Evolutionary conservation across 2,797 vertebrate genomes (phyloP), one percentile per base, ranked within the genome.

Genomic region (Rhinichthys osculus): DNA sequence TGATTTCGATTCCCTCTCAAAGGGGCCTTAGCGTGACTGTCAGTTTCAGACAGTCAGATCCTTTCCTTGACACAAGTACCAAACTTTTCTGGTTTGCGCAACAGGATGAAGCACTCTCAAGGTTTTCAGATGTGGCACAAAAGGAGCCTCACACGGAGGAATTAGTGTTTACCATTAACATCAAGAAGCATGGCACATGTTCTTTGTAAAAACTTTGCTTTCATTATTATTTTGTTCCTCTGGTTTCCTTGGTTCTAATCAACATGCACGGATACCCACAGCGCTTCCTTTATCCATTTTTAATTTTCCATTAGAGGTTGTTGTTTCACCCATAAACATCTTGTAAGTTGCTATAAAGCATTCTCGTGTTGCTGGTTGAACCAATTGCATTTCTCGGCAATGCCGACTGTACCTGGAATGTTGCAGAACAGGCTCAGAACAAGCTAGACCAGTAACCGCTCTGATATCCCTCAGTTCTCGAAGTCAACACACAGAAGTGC

Each of bases 91-190:
- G 82, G 73, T 78, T 84, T 69, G 47, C 11, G 5, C 47, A 77
- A 69, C 82, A 84, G 73, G 47, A 78, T 69, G 73, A 76, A 69
- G 35, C 59, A 66, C 33, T 69, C 33, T 30, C 33, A 67, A 69
- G 73, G n/a, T 69, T 84, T 76, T 78, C 50, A 84, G 47, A 84
- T 84, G 83, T 78, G 73, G 62, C 73, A 54, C 44, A 70, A 57
- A 69, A 54, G 40, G 21, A 76, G 35, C 67, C 76, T 52, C 83
- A 78, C 52, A 70, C 0, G 6, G 66, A 79, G 66, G 66, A 79
- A 85, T 47, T 5, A 35, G 64, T 62, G 38, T 78, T 79, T 62
- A 79, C 66, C 47, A 78, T 44, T 44, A 78, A 84, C 83, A 78
- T 1, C 10, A 33, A 76, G 30, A 50, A 52, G 7, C 40, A 17